These are phyloP conservation scores for Leucozona laternaria DNA, from an alignment of 2,888 invertebrate species.

Conservation along the genomic window DNA sequence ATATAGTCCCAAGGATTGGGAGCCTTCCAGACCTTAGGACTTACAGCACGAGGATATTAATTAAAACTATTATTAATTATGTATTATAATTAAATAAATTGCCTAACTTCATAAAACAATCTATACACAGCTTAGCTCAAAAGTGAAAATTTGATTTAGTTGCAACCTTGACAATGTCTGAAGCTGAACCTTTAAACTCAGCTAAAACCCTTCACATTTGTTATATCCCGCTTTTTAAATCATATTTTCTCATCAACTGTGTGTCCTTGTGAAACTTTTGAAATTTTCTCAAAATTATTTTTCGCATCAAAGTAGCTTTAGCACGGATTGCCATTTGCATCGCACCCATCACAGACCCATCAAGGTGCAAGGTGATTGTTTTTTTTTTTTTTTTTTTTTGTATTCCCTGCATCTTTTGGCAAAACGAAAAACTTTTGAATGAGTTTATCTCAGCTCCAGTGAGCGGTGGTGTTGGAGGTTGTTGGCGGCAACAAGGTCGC, in stretches of 20 bases:
- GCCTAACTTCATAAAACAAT: neutral
- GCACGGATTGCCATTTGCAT: slow-evolving; percentile 12
- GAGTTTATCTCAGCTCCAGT: slow-evolving; percentile 14
- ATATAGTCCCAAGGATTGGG: too few relatives aligned
- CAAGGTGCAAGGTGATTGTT: neutral
- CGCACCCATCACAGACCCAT: neutral
- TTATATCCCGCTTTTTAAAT: neutral
- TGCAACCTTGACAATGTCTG: neutral
- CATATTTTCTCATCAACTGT: neutral
- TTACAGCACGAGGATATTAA: too few relatives aligned
- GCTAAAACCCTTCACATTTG: neutral
- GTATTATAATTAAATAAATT: too few relatives aligned
- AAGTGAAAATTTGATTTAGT: neutral
- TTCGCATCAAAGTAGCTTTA: slow-evolving; percentile 1
- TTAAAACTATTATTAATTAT: too few relatives aligned
- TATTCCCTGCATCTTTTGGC: slow-evolving; percentile 7
- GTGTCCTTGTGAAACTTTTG: slow-evolving; percentile 31
- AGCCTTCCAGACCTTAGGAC: too few relatives aligned
- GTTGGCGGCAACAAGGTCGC: neutral
- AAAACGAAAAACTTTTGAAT: slow-evolving; percentile 58
- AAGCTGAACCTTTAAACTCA: neutral
- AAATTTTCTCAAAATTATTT: slow-evolving; percentile 35
- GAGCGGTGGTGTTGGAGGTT: neutral
- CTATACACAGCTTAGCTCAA: neutral
- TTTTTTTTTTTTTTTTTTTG: neutral